Evolutionary conservation across 1,140 invertebrate species (phyloP).

Genomic region (Rhizoglyphus robini): DNA sequence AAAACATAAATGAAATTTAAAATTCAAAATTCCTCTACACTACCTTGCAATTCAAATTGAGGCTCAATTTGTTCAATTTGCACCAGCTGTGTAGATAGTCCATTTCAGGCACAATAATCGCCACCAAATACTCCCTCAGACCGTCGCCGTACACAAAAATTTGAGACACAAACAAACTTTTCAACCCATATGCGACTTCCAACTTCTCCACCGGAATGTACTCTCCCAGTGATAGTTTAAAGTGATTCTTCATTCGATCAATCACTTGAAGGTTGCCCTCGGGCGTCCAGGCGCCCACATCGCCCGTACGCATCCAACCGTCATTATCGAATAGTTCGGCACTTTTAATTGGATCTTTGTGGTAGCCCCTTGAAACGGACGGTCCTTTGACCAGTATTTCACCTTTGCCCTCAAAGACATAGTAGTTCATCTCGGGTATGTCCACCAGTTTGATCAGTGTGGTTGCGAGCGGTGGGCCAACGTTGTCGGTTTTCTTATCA

Average conservation of each 20-base stretch:
- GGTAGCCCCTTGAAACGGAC: conserved; percentile 52
- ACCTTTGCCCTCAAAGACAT: conserved; percentile 52
- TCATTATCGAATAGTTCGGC: conserved; percentile 67
- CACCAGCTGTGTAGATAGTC: conserved; percentile 83
- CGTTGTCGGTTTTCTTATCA: conserved; percentile 65
- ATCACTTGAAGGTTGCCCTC: conserved; percentile 84
- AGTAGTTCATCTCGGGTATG: conserved; percentile 97
- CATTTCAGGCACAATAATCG: conserved; percentile 83
- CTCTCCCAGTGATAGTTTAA: conserved; percentile 93
- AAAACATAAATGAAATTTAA: too few relatives aligned
- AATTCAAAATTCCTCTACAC: too few relatives aligned
- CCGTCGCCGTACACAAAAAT: conserved; percentile 97
- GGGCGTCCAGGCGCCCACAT: conserved; percentile 66
- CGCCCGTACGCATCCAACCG: conserved; percentile 91
- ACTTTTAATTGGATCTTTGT: conserved; percentile 78
- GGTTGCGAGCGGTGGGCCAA: conserved; percentile 83
- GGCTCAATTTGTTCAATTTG: conserved; percentile 57
- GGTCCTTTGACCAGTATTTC: conserved; percentile 49
- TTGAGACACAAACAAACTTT: conserved; percentile 83
- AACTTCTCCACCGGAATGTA: conserved; percentile 99
- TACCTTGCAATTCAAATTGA: too few relatives aligned
- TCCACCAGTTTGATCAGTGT: conserved; percentile 83
- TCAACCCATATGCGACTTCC: conserved; percentile 86
- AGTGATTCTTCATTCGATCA: conserved; percentile 91
- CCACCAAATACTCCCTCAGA: conserved; percentile 86